Percentiles rank a stretch among this genome's conserved stretches.
Evolutionary conservation across 2,888 invertebrate species (phyloP).

Genomic region (Dione vanillae): DNA sequence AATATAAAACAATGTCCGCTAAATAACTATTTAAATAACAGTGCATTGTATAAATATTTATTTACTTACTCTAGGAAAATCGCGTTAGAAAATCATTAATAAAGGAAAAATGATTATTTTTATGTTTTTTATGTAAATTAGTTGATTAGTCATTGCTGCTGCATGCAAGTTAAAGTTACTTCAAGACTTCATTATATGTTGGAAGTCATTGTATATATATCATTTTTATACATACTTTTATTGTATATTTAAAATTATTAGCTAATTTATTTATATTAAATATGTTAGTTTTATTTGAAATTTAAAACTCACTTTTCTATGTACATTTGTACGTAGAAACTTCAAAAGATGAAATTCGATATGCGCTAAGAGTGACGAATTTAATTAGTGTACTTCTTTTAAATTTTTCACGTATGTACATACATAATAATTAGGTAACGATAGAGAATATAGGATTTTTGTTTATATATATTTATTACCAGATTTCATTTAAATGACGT

Average conservation of each 20-base stretch:
- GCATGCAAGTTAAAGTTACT: not conserved
- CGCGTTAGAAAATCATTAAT: not conserved
- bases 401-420: not conserved
- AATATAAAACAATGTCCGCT: not conserved
- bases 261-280: no score
- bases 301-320: not conserved
- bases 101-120: slow-evolving; percentile 6
- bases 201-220: no score
- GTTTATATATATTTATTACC: not conserved
- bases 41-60: not conserved
- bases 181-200: not conserved
- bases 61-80: not conserved
- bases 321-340: not conserved
- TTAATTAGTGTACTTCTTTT: slow-evolving; percentile 28
- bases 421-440: not conserved
- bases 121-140: slow-evolving; percentile 12
- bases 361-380: slow-evolving; percentile 16
- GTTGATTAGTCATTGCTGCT: not conserved
- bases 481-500: no score
- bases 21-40: not conserved
- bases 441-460: not conserved
- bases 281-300: no score
- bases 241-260: no score
- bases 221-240: no score
- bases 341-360: slow-evolving; percentile 18